These are phyloP conservation scores for Cloeon dipterum DNA, from an alignment of 2,888 invertebrate genomes.

Conservation along the genomic window DNA sequence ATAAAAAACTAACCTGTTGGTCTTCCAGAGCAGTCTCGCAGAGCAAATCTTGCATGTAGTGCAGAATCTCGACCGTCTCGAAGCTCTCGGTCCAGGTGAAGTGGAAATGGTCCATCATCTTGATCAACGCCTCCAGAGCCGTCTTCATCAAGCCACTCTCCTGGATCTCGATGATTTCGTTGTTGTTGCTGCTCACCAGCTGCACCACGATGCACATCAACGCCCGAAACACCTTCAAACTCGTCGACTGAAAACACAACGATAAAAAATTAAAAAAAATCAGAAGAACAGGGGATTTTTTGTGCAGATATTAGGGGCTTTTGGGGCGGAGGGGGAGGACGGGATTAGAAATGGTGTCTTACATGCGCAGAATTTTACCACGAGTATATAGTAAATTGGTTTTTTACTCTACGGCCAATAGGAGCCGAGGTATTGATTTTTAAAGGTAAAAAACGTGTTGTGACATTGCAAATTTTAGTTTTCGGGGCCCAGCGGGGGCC, in stretches of 20 bases:
- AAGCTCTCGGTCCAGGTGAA: constrained; percentile 58
- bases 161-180: not conserved
- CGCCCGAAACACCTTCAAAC: constrained; percentile 35
- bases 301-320: too few relatives aligned
- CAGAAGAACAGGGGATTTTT: too few relatives aligned
- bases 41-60: constrained; percentile 26
- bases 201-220: constrained; percentile 34
- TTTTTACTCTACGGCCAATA: too few relatives aligned
- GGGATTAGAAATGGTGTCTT: too few relatives aligned
- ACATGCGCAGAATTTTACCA: too few relatives aligned
- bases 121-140: constrained; percentile 38
- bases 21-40: constrained; percentile 22
- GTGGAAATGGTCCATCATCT: constrained; percentile 39
- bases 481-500: too few relatives aligned
- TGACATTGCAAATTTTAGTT: too few relatives aligned
- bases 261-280: too few relatives aligned
- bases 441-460: too few relatives aligned
- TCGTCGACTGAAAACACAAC: constrained; percentile 25
- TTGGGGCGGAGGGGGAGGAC: too few relatives aligned
- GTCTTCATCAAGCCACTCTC: constrained; percentile 27
- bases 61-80: constrained; percentile 42
- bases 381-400: too few relatives aligned
- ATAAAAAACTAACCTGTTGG: not conserved
- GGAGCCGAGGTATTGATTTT: too few relatives aligned
- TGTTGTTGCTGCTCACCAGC: constrained; percentile 14